Base-by-base conservation (phyloP, 1,140 invertebrate species). In the Steinernema feltiae region DNA sequence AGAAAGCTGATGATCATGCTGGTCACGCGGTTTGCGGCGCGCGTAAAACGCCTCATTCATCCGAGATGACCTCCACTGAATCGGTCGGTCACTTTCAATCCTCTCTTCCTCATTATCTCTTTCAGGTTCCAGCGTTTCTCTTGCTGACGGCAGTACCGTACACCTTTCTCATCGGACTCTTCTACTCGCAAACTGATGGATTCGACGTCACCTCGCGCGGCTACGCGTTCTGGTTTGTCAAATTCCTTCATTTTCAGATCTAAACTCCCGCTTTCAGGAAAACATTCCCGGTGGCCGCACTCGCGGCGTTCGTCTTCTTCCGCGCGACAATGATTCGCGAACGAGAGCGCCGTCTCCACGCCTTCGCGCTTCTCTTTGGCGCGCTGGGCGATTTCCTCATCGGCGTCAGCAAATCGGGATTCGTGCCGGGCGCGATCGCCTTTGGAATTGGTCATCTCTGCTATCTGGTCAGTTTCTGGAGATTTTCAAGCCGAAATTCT, bases 161-260 rank as follows among this genome's bases (percentile, higher is more conserved):
- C 24, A 27, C 53, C 53, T 12, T 63, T 21, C 53, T 63, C 53
- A 27, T 63, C 53, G 24, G 12, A 3, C 53, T 63, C 12, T 63
- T 63, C 53, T 63, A 63, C 53, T 63, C 24, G 3, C 53, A 63
- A 27, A 63, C 53, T 21, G 53, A 63, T 63, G 53, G 53, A 17
- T 63, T 63, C 15, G 53, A 63, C 53, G 7, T 17, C 24, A n/a
- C 53, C 53, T 63, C 53, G 24, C 53, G 3, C 24, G 53, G 53
- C 2, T 63, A 63, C 24, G 7, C 53, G 15, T 15, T 63, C 24
- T 27, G 12, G 53, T 63, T n/a, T n/a, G n/a, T n/a, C n/a, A 63
- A 27, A 21, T 63, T 63, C 53, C 24, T 63, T 63, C 53, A 63
- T n/a, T 27, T n/a, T 27, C 7, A 63, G 15, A 15, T 3, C 2